Base-by-base conservation (phyloP, 2,888 invertebrate species). In the Halictus quadricinctus region DNA sequence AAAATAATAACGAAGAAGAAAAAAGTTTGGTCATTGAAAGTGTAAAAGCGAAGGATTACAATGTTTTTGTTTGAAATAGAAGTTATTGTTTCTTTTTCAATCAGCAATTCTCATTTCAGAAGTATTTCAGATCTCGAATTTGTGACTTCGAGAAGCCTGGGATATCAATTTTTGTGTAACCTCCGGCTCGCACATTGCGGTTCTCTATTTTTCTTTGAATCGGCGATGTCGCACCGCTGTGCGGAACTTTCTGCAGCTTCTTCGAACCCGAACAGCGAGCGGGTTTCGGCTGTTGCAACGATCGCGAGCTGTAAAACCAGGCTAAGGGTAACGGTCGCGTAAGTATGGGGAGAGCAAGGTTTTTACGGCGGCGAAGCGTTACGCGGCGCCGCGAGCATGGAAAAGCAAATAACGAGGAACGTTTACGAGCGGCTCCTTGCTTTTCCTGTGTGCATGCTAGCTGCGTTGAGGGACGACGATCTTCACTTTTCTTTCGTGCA, bases 221-320 rank as follows among this genome's bases (percentile, higher is more conserved):
- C 12, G 58, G 58, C n/a, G 10, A 58, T 12, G n/a, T 10, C 10
- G 21, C 3, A 12, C n/a, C 58, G 1, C 10, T 58, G 48, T 41
- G n/a, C 70, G 72, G 60, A 25, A 48, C 48, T 72, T 48, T 29
- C 72, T 18, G 69, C 15, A 36, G 54, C 25, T 70, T 79, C 76
- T 69, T 54, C 76, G 41, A 54, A 29, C 29, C 15, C 29, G 15
- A 29, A 15, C n/a, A 15, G 18, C 54, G 29, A 72, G 58, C 58
- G 48, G 66, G 50, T 84, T 84, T 85, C 70, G 77, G 50, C 54
- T 76, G 76, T 81, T 84, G 50, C 69, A 41, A 43, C 72, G 69
- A 76, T 64, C 58, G 78, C 84, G 74, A 43, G n/a, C 85, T 2
- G 76, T 70, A 74, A 81, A 86, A 86, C 81, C 70, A 41, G 43